phyloP scores from a whole-genome alignment of 2,113 vertebrate species.

The Microtus ochrogaster region DNA sequence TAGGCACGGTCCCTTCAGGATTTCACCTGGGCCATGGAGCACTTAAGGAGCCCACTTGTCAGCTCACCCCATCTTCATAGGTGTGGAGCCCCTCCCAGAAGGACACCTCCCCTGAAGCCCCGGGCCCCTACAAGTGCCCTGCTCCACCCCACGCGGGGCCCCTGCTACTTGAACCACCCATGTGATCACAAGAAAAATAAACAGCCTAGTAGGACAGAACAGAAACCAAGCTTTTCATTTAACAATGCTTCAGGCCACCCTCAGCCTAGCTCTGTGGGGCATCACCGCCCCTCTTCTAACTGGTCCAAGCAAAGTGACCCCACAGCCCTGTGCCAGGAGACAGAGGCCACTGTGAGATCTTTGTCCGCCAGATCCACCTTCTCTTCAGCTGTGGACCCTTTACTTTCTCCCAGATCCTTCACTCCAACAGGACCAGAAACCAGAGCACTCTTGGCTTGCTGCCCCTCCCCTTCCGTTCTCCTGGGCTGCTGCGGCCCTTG shows the following conservation, averaged over 20 bases:
- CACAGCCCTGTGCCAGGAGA: neutral
- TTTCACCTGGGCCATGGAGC: neutral
- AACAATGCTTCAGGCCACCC: neutral
- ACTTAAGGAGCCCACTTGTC: neutral
- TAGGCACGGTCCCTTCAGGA: too few relatives aligned
- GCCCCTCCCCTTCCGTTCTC: too few relatives aligned
- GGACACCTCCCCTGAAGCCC: constrained; percentile 65
- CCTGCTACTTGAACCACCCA: constrained; percentile 1
- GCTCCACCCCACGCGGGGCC: neutral
- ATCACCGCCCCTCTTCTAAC: neutral
- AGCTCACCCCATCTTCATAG: neutral
- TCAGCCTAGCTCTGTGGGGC: neutral
- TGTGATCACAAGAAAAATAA: constrained; percentile 70
- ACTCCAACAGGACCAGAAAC: neutral
- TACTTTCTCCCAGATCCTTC: neutral
- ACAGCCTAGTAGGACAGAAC: constrained; percentile 54
- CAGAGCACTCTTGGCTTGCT: neutral
- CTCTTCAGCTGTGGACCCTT: neutral
- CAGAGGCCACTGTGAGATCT: neutral
- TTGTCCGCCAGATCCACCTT: neutral
- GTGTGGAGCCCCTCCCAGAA: neutral
- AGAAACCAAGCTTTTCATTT: constrained; percentile 46
- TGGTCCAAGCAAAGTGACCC: neutral
- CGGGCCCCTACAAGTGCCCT: constrained; percentile 52
- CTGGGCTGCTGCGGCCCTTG: neutral